Base-by-base conservation (phyloP, 92 coral and sea anemone genomes). In the Umimayanthus kanabou region DNA sequence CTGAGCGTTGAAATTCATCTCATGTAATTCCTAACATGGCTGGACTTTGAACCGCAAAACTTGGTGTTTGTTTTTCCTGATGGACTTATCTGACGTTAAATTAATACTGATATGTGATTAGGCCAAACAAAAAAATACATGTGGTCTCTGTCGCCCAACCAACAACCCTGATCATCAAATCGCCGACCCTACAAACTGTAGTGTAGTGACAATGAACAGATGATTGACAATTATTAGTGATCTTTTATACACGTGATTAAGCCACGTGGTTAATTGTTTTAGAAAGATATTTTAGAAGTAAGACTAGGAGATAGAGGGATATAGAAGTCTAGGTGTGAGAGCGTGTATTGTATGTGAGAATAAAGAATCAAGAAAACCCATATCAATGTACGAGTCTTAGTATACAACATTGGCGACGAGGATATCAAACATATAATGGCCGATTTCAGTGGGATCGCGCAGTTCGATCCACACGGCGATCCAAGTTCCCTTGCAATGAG, bases 401-500 rank as follows among this genome's bases (percentile, higher is more conserved):
- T 30, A 73, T 22, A 73, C 77, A 73, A 73, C 77, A 73, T 73
- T 73, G 77, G 77, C 77, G 77, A 73, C 77, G 77, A 73, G 77
- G 77, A 73, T 73, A 73, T 73, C 43, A 73, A 33, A 28, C 0
- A 73, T 37, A 7, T 6, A 73, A 73, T 73, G 77, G 77, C 77
- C 77, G 77, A 73, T 73, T 73, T 73, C 77, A 73, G 77, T 73
- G 77, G 77, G 77, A 73, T 73, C 77, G 77, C 20, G 77, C 77
- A 73, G 14, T 73, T 73, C 15, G 77, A 73, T 73, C 77, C 77
- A 30, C 64, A 55, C 64, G 64, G 64, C 16, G 64, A 55, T 55
- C 64, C 64, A 55, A 55, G 64, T 55, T 55, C 64, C 64, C 64
- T 55, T 55, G 64, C 64, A 55, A 55, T 55, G 16, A 55, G 20